Base-by-base conservation (phyloP, 2,113 vertebrate species). In the Catharus minimus region DNA sequence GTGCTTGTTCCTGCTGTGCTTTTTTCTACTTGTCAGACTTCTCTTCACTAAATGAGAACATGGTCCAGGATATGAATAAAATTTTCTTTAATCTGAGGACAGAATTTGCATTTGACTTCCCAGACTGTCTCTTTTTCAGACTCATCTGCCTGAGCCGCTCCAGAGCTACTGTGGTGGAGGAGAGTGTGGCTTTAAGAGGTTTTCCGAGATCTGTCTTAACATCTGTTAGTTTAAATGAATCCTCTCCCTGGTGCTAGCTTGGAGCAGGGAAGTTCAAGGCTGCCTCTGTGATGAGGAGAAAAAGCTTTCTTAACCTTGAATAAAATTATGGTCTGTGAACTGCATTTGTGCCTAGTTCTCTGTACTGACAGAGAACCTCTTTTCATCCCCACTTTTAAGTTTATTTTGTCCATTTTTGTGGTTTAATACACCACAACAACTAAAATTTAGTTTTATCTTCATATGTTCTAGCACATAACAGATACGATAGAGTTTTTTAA, bases 131-230 rank as follows among this genome's bases (percentile, higher is more conserved):
- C 27, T 83, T 92, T 60, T 83, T 67, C 14, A 71, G 39, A 24
- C 41, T 83, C 4, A 0, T 47, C 19, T 86, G 30, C 15, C 49
- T 56, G 52, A 33, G 24, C 17, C 0, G 0, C 68, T 72, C 22
- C 53, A 68, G 38, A 64, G 23, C 27, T 85, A 9, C 41, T 81
- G 38, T 64, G 38, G 23, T 69, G 20, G 10, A 62, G 23, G 2
- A 86, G 15, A 28, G 3, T 16, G 24, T 56, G 38, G 10, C 17
- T 81, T 67, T 66, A 65, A 64, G 39, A 80, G 49, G 26, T 60
- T 93, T 91, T 78, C 41, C 41, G 44, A 78, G 83, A 56, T n/a
- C 28, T 80, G 60, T 64, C 27, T 77, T 65, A 88, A 39, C 43
- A 55, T 77, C 5, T 60, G n/a, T 49, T 64, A 68, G 52, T 77